Conservation (phyloP, 2,888 invertebrate species). For the Mythimna impura region DNA sequence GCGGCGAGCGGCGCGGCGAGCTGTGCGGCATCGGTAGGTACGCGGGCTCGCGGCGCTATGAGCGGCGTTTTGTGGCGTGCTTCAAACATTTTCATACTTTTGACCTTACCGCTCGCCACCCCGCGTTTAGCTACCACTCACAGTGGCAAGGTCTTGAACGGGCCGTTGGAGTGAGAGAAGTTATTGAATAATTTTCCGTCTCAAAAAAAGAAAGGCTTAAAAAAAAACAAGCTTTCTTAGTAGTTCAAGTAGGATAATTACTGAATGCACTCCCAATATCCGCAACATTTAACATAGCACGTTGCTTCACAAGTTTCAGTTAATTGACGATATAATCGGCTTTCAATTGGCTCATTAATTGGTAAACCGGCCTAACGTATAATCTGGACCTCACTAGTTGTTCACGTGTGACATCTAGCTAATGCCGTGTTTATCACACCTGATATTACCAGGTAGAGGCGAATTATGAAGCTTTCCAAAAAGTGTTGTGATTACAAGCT, state of each 20-base stretch:
- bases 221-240: not conserved
- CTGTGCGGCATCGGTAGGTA: too few relatives aligned
- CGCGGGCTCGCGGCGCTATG: too few relatives aligned
- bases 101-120: too few relatives aligned
- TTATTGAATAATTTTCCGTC: too few relatives aligned
- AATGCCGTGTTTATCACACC: not conserved
- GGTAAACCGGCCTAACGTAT: slow-evolving; percentile 46
- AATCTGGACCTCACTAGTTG: slow-evolving; percentile 36
- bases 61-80: too few relatives aligned
- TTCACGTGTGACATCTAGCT: slow-evolving; percentile 9
- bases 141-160: too few relatives aligned
- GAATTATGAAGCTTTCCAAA: not conserved
- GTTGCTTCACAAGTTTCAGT: slow-evolving; percentile 28
- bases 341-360: slow-evolving; percentile 54
- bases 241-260: not conserved
- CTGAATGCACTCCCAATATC: not conserved
- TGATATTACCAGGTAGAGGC: not conserved
- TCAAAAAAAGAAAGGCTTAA: too few relatives aligned
- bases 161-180: too few relatives aligned
- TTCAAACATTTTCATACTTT: too few relatives aligned
- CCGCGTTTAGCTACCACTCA: too few relatives aligned
- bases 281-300: slow-evolving; percentile 18
- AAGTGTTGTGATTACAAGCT: not conserved
- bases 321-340: slow-evolving; percentile 53
- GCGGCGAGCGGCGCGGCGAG: too few relatives aligned